Percentiles rank a stretch among this genome's conserved stretches.
phyloP scores from a whole-genome alignment of 2,888 invertebrate species.

The Plagodis dolabraria region DNA sequence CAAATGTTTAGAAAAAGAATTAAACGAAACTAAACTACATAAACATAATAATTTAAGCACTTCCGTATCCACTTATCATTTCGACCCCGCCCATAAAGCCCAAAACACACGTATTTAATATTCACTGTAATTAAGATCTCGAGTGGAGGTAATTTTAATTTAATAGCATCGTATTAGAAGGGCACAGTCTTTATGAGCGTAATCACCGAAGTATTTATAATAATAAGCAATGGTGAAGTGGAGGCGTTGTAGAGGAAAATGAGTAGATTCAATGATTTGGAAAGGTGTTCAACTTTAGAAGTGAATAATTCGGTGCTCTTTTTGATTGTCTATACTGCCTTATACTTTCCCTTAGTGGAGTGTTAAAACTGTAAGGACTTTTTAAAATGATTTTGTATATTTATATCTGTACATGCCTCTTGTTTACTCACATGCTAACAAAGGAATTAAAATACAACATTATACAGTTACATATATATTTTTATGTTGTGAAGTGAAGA shows the following conservation, averaged over 20 bases:
- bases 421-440: too few species aligned
- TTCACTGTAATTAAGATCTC: conserved; percentile 28
- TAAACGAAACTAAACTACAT: neutral
- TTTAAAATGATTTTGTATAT: too few species aligned
- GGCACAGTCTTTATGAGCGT: conserved; percentile 50
- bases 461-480: too few species aligned
- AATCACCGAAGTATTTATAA: conserved; percentile 53
- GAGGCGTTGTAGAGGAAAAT: conserved; percentile 60
- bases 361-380: too few species aligned
- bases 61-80: conserved; percentile 22
- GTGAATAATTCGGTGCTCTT: conserved; percentile 22
- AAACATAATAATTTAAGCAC: conserved; percentile 18
- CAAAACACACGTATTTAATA: conserved; percentile 25
- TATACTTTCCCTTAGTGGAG: too few species aligned
- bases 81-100: conserved; percentile 15
- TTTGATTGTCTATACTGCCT: conserved; percentile 11
- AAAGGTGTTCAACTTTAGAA: conserved; percentile 45
- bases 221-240: conserved; percentile 50
- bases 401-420: too few species aligned
- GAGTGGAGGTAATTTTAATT: conserved; percentile 29
- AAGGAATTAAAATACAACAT: too few species aligned
- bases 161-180: conserved; percentile 43
- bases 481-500: too few species aligned
- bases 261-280: conserved; percentile 53
- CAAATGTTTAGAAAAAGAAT: neutral